Percentiles rank a stretch among this genome's conserved stretches.
Evolutionary conservation across 2,797 vertebrate species (phyloP).

Genomic region (Acanthurus tractus): DNA sequence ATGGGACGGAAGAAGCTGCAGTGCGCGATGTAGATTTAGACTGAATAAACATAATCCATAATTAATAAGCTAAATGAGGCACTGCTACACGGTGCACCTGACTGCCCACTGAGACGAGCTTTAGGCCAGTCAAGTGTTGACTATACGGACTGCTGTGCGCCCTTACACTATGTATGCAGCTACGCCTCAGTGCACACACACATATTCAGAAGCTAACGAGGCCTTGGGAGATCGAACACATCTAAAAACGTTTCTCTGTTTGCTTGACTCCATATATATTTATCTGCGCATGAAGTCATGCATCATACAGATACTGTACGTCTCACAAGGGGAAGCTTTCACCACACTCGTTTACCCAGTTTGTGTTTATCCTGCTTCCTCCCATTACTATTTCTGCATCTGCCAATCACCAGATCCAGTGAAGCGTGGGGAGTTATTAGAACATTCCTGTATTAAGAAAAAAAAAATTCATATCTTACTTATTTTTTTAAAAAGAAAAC

Average conservation of each 20-base stretch:
- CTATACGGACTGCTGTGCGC: slow-evolving; percentile 39
- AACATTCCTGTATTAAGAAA: slow-evolving; percentile 37
- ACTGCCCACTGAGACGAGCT: slow-evolving; percentile 62
- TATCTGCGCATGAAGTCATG: slow-evolving; percentile 51
- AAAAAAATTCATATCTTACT: slow-evolving; percentile 39
- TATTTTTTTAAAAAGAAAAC: slow-evolving; percentile 34
- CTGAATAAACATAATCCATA: slow-evolving; percentile 65
- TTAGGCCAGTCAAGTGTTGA: slow-evolving; percentile 62
- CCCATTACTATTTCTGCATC: slow-evolving; percentile 50
- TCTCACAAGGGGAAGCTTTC: slow-evolving; percentile 38
- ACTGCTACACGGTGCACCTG: slow-evolving; percentile 60
- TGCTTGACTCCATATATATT: slow-evolving; percentile 50
- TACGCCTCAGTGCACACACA: slow-evolving; percentile 51
- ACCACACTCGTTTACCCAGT: slow-evolving; percentile 56
- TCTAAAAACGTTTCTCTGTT: slow-evolving; percentile 55
- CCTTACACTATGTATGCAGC: slow-evolving; percentile 56
- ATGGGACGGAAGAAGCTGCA: slow-evolving; percentile 23
- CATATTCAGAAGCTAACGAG: slow-evolving; percentile 72
- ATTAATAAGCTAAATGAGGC: slow-evolving; percentile 61
- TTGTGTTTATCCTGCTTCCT: slow-evolving; percentile 48
- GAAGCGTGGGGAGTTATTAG: slow-evolving; percentile 58
- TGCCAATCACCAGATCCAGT: slow-evolving; percentile 54
- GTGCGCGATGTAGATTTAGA: slow-evolving; percentile 13
- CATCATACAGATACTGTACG: slow-evolving; percentile 35
- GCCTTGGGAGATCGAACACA: slow-evolving; percentile 65